These are phyloP conservation scores for Tupiocoris notatus DNA, from an alignment of 2,888 invertebrate genomes.

Conservation along the genomic window DNA sequence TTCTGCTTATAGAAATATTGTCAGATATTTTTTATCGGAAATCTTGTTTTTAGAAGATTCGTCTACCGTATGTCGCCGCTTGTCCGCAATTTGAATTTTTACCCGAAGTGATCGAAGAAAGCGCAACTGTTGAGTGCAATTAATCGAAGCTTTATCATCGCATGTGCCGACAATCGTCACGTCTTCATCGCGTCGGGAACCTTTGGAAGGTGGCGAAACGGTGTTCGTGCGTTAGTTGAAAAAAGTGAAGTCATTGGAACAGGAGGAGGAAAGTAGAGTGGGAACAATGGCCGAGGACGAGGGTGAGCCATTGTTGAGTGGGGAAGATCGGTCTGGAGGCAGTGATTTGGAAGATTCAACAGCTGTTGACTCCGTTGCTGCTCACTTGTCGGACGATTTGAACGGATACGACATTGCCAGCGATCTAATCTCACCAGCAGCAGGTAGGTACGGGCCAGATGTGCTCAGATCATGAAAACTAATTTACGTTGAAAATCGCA, in stretches of 20 bases:
- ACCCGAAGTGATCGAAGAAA: too few relatives aligned
- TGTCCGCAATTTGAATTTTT: too few relatives aligned
- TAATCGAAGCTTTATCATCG: too few relatives aligned
- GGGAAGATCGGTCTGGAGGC: conserved; percentile 13
- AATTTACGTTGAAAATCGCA: too few relatives aligned
- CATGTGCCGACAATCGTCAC: neutral
- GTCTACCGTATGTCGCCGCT: too few relatives aligned
- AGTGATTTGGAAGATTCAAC: conserved; percentile 1
- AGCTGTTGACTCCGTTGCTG: neutral
- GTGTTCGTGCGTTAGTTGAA: too few relatives aligned
- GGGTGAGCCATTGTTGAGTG: conserved; percentile 35
- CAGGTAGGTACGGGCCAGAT: neutral
- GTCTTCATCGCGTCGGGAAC: neutral
- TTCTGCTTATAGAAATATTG: too few relatives aligned
- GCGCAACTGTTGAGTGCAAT: neutral
- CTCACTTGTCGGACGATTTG: neutral
- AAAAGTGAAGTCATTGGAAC: too few relatives aligned
- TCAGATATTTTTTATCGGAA: too few relatives aligned
- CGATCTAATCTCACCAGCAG: neutral
- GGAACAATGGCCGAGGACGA: conserved; percentile 33
- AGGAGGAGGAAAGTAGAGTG: neutral
- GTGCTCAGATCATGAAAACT: too few relatives aligned
- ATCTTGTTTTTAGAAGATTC: too few relatives aligned
- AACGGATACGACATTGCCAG: neutral
- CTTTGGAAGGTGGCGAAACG: too few relatives aligned